Evolutionary conservation across 2,888 invertebrate genomes (phyloP).

Genomic region (Dryococelus australis): DNA sequence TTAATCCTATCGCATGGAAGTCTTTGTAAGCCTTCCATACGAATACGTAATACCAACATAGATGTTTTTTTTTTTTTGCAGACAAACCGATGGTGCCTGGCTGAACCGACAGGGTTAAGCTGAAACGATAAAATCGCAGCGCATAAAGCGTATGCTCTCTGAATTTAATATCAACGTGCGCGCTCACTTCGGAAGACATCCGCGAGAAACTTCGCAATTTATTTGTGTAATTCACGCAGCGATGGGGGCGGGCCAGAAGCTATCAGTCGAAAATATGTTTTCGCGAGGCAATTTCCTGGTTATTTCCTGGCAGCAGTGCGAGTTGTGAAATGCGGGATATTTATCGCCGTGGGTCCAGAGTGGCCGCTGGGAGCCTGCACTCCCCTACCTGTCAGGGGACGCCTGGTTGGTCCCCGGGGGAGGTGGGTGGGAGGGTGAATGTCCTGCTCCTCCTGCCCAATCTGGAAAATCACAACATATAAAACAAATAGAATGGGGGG

Average conservation of each 20-base stretch:
- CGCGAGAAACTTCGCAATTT: background rate
- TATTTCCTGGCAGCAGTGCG: background rate
- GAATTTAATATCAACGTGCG: background rate
- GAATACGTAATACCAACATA: too few relatives aligned
- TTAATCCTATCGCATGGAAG: too few relatives aligned
- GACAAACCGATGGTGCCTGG: too few relatives aligned
- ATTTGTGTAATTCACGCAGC: background rate
- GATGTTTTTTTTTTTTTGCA: too few relatives aligned
- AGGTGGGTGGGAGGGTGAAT: background rate
- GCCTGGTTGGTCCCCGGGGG: background rate
- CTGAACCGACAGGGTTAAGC: too few relatives aligned
- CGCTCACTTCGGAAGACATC: background rate
- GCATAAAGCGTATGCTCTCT: background rate
- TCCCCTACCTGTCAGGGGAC: constrained; percentile 9
- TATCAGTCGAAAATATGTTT: constrained; percentile 6
- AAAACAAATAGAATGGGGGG: constrained; percentile 11
- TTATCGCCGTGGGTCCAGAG: background rate
- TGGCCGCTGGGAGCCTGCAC: background rate
- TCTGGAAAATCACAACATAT: constrained; percentile 16
- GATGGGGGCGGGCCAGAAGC: background rate
- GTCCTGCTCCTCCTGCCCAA: background rate
- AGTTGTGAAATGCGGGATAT: background rate
- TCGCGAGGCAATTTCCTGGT: constrained; percentile 16
- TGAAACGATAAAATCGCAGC: too few relatives aligned
- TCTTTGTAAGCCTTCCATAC: too few relatives aligned